Conservation (phyloP, 1,140 invertebrate genomes). For the Zeugodacus cucurbitae region DNA sequence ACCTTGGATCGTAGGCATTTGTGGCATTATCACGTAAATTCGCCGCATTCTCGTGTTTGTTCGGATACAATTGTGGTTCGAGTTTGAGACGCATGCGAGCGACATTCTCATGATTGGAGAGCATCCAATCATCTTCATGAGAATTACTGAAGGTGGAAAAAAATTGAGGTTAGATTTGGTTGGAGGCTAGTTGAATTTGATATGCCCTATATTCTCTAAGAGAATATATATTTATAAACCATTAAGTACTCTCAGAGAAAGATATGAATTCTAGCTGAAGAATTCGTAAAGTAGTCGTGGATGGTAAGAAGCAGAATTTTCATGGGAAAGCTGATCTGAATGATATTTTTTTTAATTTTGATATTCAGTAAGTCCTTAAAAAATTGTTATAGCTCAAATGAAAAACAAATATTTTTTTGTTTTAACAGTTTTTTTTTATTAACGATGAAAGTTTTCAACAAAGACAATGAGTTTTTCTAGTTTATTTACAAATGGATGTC, state of each 20-base stretch:
- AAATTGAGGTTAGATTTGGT: neutral
- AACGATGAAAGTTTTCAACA: slow-evolving; percentile 45
- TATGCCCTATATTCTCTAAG: no score
- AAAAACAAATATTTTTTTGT: neutral
- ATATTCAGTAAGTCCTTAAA: no score
- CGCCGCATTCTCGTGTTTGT: slow-evolving; percentile 72
- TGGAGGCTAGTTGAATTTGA: neutral
- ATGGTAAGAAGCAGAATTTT: no score
- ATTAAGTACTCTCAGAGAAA: no score
- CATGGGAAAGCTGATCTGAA: no score
- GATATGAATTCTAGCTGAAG: no score
- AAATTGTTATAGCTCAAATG: neutral
- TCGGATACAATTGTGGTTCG: slow-evolving; percentile 69
- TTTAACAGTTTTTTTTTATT: slow-evolving; percentile 34
- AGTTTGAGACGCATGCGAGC: slow-evolving; percentile 75
- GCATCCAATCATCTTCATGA: slow-evolving; percentile 68
- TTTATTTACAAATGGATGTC: slow-evolving; percentile 63
- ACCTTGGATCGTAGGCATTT: slow-evolving; percentile 62
- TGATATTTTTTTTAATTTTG: no score
- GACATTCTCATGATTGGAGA: slow-evolving; percentile 75
- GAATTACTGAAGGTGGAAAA: slow-evolving; percentile 42
- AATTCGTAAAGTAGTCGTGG: no score
- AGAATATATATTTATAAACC: no score
- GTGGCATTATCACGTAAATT: slow-evolving; percentile 72
- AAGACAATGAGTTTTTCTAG: slow-evolving; percentile 64